A percentile compares a stretch with the other conserved stretches of the same genome.
Conservation (phyloP, 2,888 invertebrate genomes). For the Cheilosia soror region DNA sequence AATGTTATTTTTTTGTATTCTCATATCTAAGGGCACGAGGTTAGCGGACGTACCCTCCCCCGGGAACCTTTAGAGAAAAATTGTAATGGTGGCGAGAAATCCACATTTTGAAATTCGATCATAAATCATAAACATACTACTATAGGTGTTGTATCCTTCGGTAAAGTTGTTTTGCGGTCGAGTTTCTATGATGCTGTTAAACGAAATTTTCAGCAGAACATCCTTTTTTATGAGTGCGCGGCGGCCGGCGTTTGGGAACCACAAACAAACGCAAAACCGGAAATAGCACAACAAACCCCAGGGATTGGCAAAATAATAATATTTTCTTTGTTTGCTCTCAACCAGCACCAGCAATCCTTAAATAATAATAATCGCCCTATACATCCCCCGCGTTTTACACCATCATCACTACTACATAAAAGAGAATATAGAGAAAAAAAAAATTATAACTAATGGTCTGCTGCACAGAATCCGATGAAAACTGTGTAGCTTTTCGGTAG, state of each 20-base stretch:
- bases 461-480: constrained; percentile 16
- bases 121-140: too few relatives aligned
- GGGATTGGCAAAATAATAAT: constrained; percentile 31
- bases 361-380: constrained; percentile 35
- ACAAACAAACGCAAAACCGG: constrained; percentile 8
- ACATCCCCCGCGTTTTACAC: not conserved
- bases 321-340: constrained; percentile 24
- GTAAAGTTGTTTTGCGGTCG: too few relatives aligned
- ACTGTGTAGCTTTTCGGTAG: constrained; percentile 13
- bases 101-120: too few relatives aligned
- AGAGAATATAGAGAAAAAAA: not conserved
- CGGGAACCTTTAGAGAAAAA: constrained; percentile 19
- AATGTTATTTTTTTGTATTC: too few relatives aligned
- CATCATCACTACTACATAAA: constrained; percentile 7
- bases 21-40: not conserved
- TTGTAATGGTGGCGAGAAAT: too few relatives aligned
- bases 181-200: too few relatives aligned
- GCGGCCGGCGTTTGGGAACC: not conserved
- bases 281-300: constrained; percentile 21
- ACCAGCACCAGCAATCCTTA: constrained; percentile 13
- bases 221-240: not conserved
- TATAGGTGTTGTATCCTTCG: too few relatives aligned
- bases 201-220: too few relatives aligned
- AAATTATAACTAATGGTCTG: constrained; percentile 37
- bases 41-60: not conserved